Base-by-base conservation (phyloP, 2,797 vertebrate genomes). In the Anas flavirostris region DNA sequence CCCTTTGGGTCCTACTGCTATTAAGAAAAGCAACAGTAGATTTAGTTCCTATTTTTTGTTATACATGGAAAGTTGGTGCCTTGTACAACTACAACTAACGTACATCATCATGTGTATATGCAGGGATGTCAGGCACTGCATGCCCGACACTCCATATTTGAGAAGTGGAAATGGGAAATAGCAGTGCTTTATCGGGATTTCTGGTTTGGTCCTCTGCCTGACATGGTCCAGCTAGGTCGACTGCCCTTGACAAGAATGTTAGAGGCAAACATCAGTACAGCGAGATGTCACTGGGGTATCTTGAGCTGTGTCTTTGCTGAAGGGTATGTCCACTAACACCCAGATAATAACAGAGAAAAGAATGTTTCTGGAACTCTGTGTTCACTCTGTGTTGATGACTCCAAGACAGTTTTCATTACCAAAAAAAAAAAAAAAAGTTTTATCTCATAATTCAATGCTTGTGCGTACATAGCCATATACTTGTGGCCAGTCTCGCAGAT, bases 261-360 rank as follows among this genome's bases (percentile, higher is more conserved):
- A 81, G 52, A 81, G 35, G 46, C 53, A 89, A 80, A 72, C 26
- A 29, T n/a, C 0, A 0, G 16, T 37, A 64, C 28, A 60, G 76
- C 25, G 53, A 50, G 66, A 58, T 14, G 23, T 37, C 50, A 62
- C 55, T 88, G 4, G 14, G 50, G 4, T 81, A 78, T 94, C 85
- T 91, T 58, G 73, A 93, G 72, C 60, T 56, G 39, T 67, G 28
- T 85, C 79, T 82, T 77, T 35, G 35, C 56, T 91, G 18, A 52
- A 87, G 78, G 64, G 81, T 44, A 35, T 77, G 72, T 53, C 22
- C 18, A 7, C 52, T 66, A 60, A 33, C 33, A 72, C 39, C 23
- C 25, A 46, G 15, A 15, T 26, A 37, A 26, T 62, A 53, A 58
- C 35, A 44, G 19, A 50, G 35, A n/a, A 48, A 91, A 78, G 33